These are phyloP conservation scores for Amphilophus citrinellus DNA, from an alignment of 2,113 vertebrate genomes.

Conservation along the genomic window DNA sequence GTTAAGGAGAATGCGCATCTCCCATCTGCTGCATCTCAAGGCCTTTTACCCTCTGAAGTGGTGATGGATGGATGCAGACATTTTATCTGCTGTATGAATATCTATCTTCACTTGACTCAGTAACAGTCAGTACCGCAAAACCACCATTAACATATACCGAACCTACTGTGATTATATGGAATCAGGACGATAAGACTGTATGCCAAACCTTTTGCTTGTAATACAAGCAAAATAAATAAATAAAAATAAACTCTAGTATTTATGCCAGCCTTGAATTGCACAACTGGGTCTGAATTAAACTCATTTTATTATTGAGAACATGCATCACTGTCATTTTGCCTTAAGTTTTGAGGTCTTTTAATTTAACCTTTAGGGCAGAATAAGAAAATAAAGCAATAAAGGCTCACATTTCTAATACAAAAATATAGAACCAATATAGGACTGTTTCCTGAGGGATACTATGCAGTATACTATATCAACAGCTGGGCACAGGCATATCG, in stretches of 20 bases:
- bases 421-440: background rate
- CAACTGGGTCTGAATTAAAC: too few relatives aligned
- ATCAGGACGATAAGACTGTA: background rate
- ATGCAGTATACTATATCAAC: background rate
- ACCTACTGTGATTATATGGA: background rate
- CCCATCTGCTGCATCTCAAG: conserved; percentile 38
- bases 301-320: background rate
- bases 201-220: background rate
- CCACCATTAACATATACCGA: background rate
- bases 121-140: background rate
- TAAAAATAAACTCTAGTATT: background rate
- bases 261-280: too few relatives aligned
- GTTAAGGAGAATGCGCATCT: conserved; percentile 20
- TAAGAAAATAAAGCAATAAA: background rate
- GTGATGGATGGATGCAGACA: conserved; percentile 58
- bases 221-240: background rate
- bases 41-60: conserved; percentile 33
- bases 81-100: conserved; percentile 26
- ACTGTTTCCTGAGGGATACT: background rate
- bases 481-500: background rate
- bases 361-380: background rate
- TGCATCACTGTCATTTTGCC: background rate
- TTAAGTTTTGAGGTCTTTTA: background rate
- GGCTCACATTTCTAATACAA: background rate
- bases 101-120: conserved; percentile 18